Evolutionary conservation across 1,140 invertebrate genomes (phyloP).

Genomic region (Drosophila nigromelanica): DNA sequence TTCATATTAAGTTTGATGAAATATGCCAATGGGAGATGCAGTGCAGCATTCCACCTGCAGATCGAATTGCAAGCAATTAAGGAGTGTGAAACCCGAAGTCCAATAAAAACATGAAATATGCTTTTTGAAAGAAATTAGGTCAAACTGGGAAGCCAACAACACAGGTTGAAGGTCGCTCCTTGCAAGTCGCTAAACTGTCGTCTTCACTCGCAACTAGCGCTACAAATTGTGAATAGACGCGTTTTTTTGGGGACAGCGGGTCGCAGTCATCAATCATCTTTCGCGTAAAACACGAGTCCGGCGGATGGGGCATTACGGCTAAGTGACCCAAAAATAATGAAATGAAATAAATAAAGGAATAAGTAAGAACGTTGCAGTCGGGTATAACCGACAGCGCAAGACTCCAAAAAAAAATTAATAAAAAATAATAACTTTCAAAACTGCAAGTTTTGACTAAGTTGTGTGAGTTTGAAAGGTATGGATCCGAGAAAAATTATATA

Average conservation of each 20-base stretch:
- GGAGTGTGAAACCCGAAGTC: too few relatives aligned
- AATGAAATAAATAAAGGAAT: not conserved
- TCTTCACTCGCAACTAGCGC: slow-evolving; percentile 10
- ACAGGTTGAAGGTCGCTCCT: slow-evolving; percentile 6
- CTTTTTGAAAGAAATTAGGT: slow-evolving; percentile 16
- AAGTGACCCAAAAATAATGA: slow-evolving; percentile 63
- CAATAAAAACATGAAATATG: not conserved
- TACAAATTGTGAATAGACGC: slow-evolving; percentile 8
- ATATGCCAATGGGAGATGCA: slow-evolving; percentile 36
- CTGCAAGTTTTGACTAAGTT: too few relatives aligned
- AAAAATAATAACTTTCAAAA: slow-evolving; percentile 2
- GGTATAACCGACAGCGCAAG: too few relatives aligned
- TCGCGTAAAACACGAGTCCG: slow-evolving; percentile 25
- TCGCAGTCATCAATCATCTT: slow-evolving; percentile 74
- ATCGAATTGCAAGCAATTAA: slow-evolving; percentile 34
- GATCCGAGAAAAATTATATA: too few relatives aligned
- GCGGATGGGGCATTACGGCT: slow-evolving; percentile 20
- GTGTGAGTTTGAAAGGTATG: too few relatives aligned
- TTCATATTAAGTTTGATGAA: slow-evolving; percentile 38
- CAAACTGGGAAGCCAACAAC: slow-evolving; percentile 7
- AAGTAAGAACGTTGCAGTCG: too few relatives aligned
- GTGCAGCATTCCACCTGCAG: slow-evolving; percentile 7
- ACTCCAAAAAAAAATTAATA: not conserved
- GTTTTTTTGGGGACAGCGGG: slow-evolving; percentile 32
- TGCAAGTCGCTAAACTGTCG: slow-evolving; percentile 7